Conservation (phyloP, 2,797 vertebrate species). For the Macrochelys suwanniensis region DNA sequence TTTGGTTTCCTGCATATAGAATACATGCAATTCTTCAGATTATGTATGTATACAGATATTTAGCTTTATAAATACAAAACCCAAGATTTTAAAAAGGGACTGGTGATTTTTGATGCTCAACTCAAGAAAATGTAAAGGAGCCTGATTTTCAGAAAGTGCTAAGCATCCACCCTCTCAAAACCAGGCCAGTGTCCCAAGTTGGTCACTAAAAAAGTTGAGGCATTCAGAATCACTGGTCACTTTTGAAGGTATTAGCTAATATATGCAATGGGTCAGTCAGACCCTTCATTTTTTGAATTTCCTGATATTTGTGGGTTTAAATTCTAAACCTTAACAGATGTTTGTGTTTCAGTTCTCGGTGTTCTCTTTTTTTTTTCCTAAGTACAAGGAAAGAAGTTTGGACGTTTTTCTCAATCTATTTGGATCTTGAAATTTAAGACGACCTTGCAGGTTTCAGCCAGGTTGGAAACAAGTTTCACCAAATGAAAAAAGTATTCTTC, state of each 20-base stretch:
- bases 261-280: neutral
- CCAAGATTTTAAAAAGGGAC: neutral
- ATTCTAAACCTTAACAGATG: neutral
- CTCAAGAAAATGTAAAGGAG: neutral
- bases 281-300: neutral
- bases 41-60: rapidly evolving
- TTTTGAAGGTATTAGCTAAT: neutral
- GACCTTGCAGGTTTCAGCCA: neutral
- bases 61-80: neutral
- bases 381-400: neutral
- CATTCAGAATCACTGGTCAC: neutral
- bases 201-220: neutral
- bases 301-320: neutral
- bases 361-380: neutral
- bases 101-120: neutral
- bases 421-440: neutral
- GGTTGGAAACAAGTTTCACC: neutral
- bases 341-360: neutral
- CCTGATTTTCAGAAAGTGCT: neutral
- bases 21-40: neutral
- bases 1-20: neutral
- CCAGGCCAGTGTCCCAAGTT: neutral
- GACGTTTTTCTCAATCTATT: neutral
- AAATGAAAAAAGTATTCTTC: constrained; percentile 13
- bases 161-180: neutral